A percentile compares a stretch with the other conserved stretches of the same genome.
These are phyloP conservation scores for Premnoplex brunnescens DNA, from an alignment of 2,797 vertebrate genomes.

Conservation along the genomic window DNA sequence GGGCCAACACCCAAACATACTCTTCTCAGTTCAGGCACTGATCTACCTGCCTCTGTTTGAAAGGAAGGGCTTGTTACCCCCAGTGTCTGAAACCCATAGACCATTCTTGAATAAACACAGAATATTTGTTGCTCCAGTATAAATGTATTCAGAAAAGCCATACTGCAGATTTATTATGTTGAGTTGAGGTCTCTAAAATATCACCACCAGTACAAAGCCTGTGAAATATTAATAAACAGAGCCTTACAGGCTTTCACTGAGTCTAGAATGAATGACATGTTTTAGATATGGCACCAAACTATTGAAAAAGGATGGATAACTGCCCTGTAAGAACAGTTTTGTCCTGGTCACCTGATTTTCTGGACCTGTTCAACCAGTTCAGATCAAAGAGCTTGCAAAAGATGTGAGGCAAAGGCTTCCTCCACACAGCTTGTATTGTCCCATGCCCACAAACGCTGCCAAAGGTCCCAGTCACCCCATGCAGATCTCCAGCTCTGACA, in stretches of 20 bases:
- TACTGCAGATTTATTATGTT: not conserved
- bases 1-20: not conserved
- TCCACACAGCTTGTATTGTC: not conserved
- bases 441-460: not conserved
- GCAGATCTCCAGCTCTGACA: accelerated
- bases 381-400: not conserved
- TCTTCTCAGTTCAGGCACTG: not conserved
- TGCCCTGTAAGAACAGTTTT: not conserved
- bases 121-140: not conserved
- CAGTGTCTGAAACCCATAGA: not conserved
- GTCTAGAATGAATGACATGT: not conserved
- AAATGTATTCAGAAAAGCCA: not conserved
- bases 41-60: not conserved
- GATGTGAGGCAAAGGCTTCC: not conserved
- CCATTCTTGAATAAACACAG: not conserved
- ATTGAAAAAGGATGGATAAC: not conserved
- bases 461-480: not conserved
- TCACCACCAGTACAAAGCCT: not conserved
- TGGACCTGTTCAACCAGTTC: not conserved
- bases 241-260: not conserved
- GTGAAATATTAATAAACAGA: not conserved
- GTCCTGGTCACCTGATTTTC: not conserved
- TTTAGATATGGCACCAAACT: not conserved
- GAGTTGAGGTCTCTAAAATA: not conserved
- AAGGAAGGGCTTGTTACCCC: not conserved